Base-by-base conservation (phyloP, 2,888 invertebrate genomes). In the Aporophyla nigra region DNA sequence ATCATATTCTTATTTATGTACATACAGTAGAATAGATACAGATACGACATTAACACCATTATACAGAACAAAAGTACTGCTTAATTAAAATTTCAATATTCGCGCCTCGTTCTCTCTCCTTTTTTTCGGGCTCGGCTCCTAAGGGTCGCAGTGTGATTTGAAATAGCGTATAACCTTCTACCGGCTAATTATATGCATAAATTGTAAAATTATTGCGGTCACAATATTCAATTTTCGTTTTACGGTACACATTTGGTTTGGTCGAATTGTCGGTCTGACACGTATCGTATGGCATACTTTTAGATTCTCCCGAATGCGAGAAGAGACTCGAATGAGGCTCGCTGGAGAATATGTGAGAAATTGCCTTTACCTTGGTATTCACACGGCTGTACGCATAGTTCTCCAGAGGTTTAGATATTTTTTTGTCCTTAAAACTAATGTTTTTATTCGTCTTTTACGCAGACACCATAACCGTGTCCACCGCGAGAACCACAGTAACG, bases 401-500 rank as follows among this genome's bases (percentile, higher is more conserved):
- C 12, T 65, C 4, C 21, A 65, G 21, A 49, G 7, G 12, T 27
- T 14, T 49, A 49, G 5, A 49, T 2, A 7, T 14, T 16, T 27
- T 14, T n/a, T n/a, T 5, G 2, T 33, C 4, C 12, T 19, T 7
- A 27, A 63, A 46, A 19, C 49, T 21, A 27, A 67, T 33, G 10
- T n/a, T n/a, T 14, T 67, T n/a, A n/a, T 59, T 33, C 33, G 6
- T 71, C 16, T 76, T 53, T 59, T 40, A 10, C 33, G 58, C 87
- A 97, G 97, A 88, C 98, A 98, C 93, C 98, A 98, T 94, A 98
- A 98, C 93, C 97, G 98, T 88, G 98, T 98, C 84, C 98, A 98
- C 92, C 97, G 97, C 81, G 97, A 97, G 87, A 97, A 97, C 90
- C 96, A 97, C 92, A 97, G 97, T 91, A 97, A 97, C 91, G 90